These are phyloP conservation scores for Apostichopus parvimensis DNA, from an alignment of 35 echinoderm and acorn worm species.

Conservation along the genomic window DNA sequence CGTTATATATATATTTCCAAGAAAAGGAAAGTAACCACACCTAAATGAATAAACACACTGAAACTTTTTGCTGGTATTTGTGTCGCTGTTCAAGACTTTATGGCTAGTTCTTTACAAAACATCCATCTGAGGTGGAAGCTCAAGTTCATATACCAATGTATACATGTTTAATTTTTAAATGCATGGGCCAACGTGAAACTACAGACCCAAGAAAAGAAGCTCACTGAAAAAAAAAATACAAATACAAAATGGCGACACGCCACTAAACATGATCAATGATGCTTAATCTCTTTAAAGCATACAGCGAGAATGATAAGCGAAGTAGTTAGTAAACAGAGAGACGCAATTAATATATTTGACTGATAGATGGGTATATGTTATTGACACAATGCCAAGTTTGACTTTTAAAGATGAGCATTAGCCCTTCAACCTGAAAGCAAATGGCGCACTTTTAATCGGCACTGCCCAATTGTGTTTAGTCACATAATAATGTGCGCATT, in stretches of 20 bases:
- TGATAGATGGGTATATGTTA: neutral
- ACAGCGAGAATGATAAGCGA: constrained; percentile 13
- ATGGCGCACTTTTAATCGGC: no score
- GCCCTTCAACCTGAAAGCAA: neutral
- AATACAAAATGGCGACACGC: constrained; percentile 13
- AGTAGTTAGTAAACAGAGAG: constrained; percentile 13
- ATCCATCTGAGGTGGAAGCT: no score
- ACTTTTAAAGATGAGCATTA: neutral
- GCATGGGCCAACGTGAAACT: neutral
- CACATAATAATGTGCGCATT: no score
- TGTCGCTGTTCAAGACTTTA: no score
- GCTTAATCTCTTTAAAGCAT: constrained; percentile 10
- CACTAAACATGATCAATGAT: constrained; percentile 13
- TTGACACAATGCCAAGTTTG: neutral
- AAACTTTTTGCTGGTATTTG: no score
- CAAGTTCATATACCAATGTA: neutral
- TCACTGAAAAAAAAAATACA: neutral
- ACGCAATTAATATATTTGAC: constrained; percentile 15
- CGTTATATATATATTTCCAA: no score
- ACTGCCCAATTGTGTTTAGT: no score
- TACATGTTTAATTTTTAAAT: neutral
- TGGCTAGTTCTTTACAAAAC: no score
- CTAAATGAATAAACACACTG: no score
- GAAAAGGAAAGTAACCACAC: no score
- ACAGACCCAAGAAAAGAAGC: neutral